phyloP scores from a whole-genome alignment of 1,140 invertebrate genomes.

The Epicauta chinensis region DNA sequence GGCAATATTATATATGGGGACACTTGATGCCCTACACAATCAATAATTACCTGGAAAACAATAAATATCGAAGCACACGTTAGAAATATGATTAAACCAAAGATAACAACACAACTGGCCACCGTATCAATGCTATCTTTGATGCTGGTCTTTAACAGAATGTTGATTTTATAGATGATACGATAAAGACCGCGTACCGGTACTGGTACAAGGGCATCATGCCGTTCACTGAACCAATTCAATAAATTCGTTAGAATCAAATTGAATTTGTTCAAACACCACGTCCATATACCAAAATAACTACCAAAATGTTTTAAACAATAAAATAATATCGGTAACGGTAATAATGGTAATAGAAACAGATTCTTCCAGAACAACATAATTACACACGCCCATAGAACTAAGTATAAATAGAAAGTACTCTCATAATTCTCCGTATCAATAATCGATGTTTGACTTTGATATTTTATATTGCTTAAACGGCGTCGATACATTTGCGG shows the following conservation, averaged over 20 bases:
- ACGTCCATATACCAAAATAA: conserved; percentile 47
- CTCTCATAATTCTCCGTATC: conserved; percentile 30
- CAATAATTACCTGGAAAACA: conserved; percentile 47
- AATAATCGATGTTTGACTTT: conserved; percentile 17
- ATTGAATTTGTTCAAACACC: conserved; percentile 35
- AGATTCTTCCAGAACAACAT: conserved; percentile 67
- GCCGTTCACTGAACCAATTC: conserved; percentile 40
- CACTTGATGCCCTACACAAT: too few species aligned
- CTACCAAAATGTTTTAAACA: conserved; percentile 51
- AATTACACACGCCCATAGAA: conserved; percentile 60
- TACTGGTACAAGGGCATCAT: conserved; percentile 49
- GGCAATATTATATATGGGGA: conserved; percentile 1
- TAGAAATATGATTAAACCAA: conserved; percentile 50
- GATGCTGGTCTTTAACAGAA: conserved; percentile 43
- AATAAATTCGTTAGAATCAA: conserved; percentile 25
- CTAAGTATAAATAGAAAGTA: conserved; percentile 55
- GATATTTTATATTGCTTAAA: too few species aligned
- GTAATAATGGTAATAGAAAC: conserved; percentile 61
- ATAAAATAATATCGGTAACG: conserved; percentile 60
- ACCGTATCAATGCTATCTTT: conserved; percentile 53
- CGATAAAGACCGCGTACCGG: conserved; percentile 49
- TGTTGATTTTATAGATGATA: conserved; percentile 46
- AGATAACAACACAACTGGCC: conserved; percentile 51
- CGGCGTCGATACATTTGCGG: conserved; percentile 26
- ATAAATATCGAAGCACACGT: conserved; percentile 51